phyloP scores from a whole-genome alignment of 2,797 vertebrate species.

The Semotilus atromaculatus region DNA sequence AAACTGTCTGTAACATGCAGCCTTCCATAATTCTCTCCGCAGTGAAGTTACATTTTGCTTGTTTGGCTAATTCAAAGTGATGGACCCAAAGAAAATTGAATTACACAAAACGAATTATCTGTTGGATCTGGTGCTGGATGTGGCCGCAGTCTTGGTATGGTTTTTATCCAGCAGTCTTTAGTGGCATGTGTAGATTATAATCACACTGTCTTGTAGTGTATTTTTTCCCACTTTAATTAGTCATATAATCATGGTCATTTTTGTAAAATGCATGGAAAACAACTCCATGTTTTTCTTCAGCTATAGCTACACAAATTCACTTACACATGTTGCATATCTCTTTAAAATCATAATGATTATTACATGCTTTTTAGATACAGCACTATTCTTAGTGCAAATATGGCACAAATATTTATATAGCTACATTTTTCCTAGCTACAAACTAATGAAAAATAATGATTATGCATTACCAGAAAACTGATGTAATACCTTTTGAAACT shows the following conservation, averaged over 20 bases:
- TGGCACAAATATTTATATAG: not conserved
- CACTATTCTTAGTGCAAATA: not conserved
- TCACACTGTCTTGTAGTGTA: not conserved
- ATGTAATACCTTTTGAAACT: conserved; percentile 67
- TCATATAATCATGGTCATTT: not conserved
- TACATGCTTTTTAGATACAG: not conserved
- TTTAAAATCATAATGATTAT: not conserved
- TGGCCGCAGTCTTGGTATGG: conserved; percentile 31
- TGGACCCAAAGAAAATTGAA: conserved; percentile 72
- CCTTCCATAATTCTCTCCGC: conserved; percentile 66
- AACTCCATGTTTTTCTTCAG: not conserved
- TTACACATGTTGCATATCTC: not conserved
- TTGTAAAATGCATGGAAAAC: conserved; percentile 17
- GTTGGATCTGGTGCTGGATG: conserved; percentile 59
- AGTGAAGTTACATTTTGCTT: conserved; percentile 62
- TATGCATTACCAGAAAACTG: conserved; percentile 32
- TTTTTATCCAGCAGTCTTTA: conserved; percentile 31
- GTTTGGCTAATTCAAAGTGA: conserved; percentile 72
- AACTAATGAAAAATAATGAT: not conserved
- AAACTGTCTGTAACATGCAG: conserved; percentile 73
- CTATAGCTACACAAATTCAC: not conserved
- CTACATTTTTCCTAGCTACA: not conserved
- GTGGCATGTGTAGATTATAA: conserved; percentile 10
- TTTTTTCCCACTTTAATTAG: not conserved
- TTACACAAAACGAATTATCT: conserved; percentile 67